A percentile compares a stretch with the other conserved stretches of the same genome.
These are phyloP conservation scores for Notarius quadriscutis DNA, from an alignment of 2,113 vertebrate genomes.

Conservation along the genomic window DNA sequence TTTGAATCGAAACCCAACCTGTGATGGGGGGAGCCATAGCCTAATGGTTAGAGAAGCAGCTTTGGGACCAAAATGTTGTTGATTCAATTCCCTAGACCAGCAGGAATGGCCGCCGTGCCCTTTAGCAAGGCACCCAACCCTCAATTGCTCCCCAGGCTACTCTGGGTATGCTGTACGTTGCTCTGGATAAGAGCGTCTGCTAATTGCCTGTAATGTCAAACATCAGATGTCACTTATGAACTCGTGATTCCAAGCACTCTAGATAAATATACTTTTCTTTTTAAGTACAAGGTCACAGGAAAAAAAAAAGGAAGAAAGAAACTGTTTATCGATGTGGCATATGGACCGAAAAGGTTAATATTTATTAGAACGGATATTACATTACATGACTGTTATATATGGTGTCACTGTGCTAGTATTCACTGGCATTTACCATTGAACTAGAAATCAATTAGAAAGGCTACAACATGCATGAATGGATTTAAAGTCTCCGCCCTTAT, in stretches of 20 bases:
- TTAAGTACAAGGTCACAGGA: background rate
- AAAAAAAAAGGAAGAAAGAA: background rate
- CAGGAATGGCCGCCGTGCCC: too few relatives aligned
- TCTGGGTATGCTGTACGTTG: too few relatives aligned
- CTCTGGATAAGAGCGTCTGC: too few relatives aligned
- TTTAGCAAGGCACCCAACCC: too few relatives aligned
- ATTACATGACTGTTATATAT: conserved; percentile 32
- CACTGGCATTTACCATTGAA: conserved; percentile 45
- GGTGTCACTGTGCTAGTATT: conserved; percentile 40
- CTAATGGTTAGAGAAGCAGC: too few relatives aligned
- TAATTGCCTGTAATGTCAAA: background rate
- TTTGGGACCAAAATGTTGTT: too few relatives aligned
- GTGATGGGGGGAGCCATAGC: background rate
- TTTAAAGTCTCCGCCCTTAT: background rate
- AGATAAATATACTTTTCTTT: background rate
- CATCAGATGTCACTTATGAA: background rate
- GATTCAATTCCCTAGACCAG: too few relatives aligned
- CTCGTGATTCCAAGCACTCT: background rate
- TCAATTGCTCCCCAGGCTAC: too few relatives aligned
- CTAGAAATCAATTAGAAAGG: conserved; percentile 49
- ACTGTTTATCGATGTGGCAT: conserved; percentile 9
- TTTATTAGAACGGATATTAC: conserved; percentile 23
- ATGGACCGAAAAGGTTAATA: conserved; percentile 51
- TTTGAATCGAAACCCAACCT: background rate
- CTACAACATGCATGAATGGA: conserved; percentile 44